Conservation (phyloP, 1,140 invertebrate genomes). For the Drosophila mauritiana region DNA sequence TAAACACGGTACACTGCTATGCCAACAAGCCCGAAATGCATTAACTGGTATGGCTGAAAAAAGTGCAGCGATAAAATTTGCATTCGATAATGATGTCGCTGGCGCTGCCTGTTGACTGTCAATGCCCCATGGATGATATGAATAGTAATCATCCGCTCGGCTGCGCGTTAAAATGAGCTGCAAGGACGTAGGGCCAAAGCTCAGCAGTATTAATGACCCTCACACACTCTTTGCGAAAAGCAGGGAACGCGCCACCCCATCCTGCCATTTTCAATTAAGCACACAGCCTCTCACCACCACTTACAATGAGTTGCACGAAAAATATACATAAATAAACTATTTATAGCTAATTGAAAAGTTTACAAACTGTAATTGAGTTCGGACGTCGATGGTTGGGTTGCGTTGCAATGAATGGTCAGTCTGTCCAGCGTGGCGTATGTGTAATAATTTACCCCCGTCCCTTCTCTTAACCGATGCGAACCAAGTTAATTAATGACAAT, state of each 20-base stretch:
- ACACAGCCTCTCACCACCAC: slow-evolving; percentile 23
- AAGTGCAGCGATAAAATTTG: slow-evolving; percentile 64
- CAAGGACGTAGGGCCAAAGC: slow-evolving; percentile 57
- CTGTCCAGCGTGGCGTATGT: slow-evolving; percentile 56
- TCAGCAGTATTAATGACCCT: slow-evolving; percentile 71
- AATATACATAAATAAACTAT: slow-evolving; percentile 79
- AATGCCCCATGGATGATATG: slow-evolving; percentile 54
- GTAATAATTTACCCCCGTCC: slow-evolving; percentile 55
- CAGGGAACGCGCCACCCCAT: not conserved
- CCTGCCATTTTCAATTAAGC: slow-evolving; percentile 64
- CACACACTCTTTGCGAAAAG: slow-evolving; percentile 19
- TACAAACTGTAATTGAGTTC: slow-evolving; percentile 83
- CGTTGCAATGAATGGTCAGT: slow-evolving; percentile 71
- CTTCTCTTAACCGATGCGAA: slow-evolving; percentile 11
- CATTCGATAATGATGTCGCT: slow-evolving; percentile 75
- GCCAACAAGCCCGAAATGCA: slow-evolving; percentile 30
- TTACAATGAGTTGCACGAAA: slow-evolving; percentile 70
- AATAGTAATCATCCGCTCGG: slow-evolving; percentile 80
- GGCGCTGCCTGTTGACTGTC: slow-evolving; percentile 56
- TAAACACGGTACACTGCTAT: slow-evolving; percentile 38
- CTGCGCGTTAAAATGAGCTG: slow-evolving; percentile 67
- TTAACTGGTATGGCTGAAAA: slow-evolving; percentile 34
- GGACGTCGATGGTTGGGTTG: slow-evolving; percentile 46
- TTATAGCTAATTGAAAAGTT: slow-evolving; percentile 82
- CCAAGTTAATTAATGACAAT: slow-evolving; percentile 80